Base-by-base conservation (phyloP, 1,140 invertebrate genomes). In the Drosophila malerkotliana region DNA sequence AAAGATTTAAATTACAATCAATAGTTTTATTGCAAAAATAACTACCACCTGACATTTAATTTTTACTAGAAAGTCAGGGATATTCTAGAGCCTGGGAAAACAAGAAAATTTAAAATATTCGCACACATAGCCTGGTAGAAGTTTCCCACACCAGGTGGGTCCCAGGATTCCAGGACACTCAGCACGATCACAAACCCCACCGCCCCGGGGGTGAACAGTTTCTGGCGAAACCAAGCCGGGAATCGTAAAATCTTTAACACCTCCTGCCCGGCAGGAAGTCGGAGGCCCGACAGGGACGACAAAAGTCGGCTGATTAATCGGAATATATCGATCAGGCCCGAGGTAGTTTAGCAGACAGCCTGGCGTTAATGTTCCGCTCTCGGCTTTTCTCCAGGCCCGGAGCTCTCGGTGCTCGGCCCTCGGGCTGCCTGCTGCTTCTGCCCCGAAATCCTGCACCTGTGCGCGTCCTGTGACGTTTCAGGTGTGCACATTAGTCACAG, bases 401-500 rank as follows among this genome's bases (percentile, higher is more conserved):
- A 15, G 18, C 57, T 9, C 15, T 9, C n/a, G 45, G 24, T 15
- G 9, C 12, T n/a, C 10, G 30, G 24, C 26, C 55, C 62, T 47
- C 15, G 21, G 73, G 57, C 47, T 52, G 45, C 75, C 57, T 48
- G 51, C 63, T 71, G 63, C 26, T 76, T 55, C 49, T 60, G 51
- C 63, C 32, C 12, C 44, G 14, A 44, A 39, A 48, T 48, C 55
- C 60, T 66, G 66, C 83, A 87, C 82, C 82, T 87, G 82, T 87
- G 83, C 83, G 74, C 75, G 80, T 87, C 82, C 82, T 87, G 82
- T 28, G 74, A 87, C 78, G 78, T 45, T 79, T 87, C 82, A 87
- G 82, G 82, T 87, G 82, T 82, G 84, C 83, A 71, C 82, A 87
- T 87, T 87, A 87, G 82, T 85, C 78, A 85, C 81, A 85, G 63